These are phyloP conservation scores for Peromyscus californicus DNA, from an alignment of 2,113 vertebrate genomes.

Conservation along the genomic window DNA sequence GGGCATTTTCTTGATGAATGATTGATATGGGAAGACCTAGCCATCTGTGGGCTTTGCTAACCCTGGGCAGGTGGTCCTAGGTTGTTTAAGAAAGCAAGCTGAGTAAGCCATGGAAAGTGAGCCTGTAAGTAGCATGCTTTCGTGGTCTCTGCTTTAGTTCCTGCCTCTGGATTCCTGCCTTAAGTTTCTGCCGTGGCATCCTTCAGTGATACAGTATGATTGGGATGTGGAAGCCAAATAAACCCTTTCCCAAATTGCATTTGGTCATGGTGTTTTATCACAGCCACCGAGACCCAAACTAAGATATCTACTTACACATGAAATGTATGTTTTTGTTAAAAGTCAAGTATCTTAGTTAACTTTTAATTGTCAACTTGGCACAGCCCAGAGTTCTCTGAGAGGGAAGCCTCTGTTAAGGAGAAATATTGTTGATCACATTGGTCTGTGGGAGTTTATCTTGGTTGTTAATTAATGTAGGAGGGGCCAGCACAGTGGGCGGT, in stretches of 20 bases:
- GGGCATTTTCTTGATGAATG: too few species aligned
- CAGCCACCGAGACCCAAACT: background rate
- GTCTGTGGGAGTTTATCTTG: background rate
- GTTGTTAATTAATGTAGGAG: background rate
- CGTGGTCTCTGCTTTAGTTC: background rate
- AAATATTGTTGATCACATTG: background rate
- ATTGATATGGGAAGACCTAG: too few species aligned
- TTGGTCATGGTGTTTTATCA: background rate
- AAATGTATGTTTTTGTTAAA: background rate
- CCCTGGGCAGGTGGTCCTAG: background rate
- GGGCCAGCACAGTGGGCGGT: too few species aligned
- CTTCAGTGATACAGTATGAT: background rate
- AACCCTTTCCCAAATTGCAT: background rate
- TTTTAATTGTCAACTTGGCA: background rate
- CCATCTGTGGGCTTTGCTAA: too few species aligned
- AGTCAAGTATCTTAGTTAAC: background rate
- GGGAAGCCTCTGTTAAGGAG: background rate
- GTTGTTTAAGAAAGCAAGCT: background rate
- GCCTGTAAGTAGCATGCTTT: background rate
- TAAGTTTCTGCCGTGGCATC: background rate
- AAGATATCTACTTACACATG: too few species aligned
- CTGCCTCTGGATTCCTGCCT: background rate
- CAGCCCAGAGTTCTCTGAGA: background rate
- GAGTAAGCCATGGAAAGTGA: background rate
- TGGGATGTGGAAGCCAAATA: background rate